These are phyloP conservation scores for Mesorhabditis spiculigera DNA, from an alignment of 2,888 invertebrate species.

Conservation along the genomic window DNA sequence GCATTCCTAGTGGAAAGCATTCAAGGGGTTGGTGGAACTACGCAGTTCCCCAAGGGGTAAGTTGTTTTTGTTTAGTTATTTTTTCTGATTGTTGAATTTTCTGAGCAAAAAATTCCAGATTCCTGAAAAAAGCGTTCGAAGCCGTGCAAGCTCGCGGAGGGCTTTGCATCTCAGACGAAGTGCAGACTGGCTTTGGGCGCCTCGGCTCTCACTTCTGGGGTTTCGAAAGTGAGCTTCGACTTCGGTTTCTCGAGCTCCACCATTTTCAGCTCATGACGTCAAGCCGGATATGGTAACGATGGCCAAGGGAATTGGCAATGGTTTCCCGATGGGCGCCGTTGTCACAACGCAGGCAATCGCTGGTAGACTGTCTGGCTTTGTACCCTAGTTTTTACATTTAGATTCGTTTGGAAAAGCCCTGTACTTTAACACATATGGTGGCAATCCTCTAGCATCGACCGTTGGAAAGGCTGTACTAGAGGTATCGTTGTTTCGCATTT, in stretches of 20 bases:
- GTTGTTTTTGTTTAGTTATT: not conserved
- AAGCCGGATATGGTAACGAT: constrained; percentile 89
- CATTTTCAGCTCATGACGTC: constrained; percentile 70
- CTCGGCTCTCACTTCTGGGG: constrained; percentile 94
- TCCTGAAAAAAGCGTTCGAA: constrained; percentile 76
- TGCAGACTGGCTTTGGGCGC: constrained; percentile 89
- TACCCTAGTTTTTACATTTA: constrained; percentile 62
- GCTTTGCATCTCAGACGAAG: constrained; percentile 83
- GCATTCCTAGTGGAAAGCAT: constrained; percentile 91
- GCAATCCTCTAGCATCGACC: constrained; percentile 84
- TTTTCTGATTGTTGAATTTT: not conserved
- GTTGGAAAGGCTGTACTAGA: constrained; percentile 88
- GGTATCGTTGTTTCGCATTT: constrained; percentile 63
- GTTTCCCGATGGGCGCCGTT: constrained; percentile 91
- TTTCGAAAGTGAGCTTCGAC: constrained; percentile 68
- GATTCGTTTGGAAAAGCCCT: constrained; percentile 72
- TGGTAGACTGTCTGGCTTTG: constrained; percentile 10
- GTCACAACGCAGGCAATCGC: constrained; percentile 80
- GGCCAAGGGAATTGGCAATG: constrained; percentile 88
- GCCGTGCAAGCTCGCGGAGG: constrained; percentile 79
- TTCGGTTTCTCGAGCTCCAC: constrained; percentile 28
- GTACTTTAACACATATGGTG: constrained; percentile 94
- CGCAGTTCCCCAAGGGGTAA: constrained; percentile 74
- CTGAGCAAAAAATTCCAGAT: constrained; percentile 61
- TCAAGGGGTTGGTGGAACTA: constrained; percentile 86